Evolutionary conservation across 2,113 vertebrate species (phyloP).

Genomic region (Pogonocichla stellata): DNA sequence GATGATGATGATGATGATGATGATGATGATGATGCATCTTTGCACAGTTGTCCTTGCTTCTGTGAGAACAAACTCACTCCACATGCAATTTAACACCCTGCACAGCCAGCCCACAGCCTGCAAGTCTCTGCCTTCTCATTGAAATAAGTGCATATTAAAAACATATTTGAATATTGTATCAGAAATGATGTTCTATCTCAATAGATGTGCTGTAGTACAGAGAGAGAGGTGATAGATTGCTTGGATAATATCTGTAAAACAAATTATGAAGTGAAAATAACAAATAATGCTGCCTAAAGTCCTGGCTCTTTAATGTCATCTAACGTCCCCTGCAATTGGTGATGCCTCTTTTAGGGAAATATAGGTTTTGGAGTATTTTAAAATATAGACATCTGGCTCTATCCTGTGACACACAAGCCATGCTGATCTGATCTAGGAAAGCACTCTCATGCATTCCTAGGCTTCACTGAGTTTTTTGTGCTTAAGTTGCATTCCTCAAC

Average conservation of each 20-base stretch:
- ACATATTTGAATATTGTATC: background rate
- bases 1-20: too few species aligned
- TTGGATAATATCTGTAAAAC: background rate
- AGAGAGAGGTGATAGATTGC: background rate
- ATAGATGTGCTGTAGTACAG: background rate
- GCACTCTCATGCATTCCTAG: background rate
- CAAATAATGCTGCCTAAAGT: background rate
- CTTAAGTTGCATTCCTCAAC: background rate
- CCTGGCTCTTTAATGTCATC: background rate
- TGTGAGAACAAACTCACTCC: background rate
- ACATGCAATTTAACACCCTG: background rate
- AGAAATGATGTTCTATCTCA: background rate
- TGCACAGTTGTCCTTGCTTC: background rate
- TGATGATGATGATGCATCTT: background rate
- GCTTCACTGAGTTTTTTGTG: background rate
- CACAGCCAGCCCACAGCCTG: background rate
- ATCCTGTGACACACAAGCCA: background rate
- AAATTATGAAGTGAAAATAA: background rate
- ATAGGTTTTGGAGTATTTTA: background rate
- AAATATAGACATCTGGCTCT: background rate
- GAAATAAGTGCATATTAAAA: background rate
- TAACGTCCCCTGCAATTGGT: background rate
- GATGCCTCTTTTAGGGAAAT: background rate
- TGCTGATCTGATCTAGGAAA: background rate
- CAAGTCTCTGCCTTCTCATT: background rate